Evolutionary conservation across 1,140 invertebrate species (phyloP).

Genomic region (Monomorium pharaonis): DNA sequence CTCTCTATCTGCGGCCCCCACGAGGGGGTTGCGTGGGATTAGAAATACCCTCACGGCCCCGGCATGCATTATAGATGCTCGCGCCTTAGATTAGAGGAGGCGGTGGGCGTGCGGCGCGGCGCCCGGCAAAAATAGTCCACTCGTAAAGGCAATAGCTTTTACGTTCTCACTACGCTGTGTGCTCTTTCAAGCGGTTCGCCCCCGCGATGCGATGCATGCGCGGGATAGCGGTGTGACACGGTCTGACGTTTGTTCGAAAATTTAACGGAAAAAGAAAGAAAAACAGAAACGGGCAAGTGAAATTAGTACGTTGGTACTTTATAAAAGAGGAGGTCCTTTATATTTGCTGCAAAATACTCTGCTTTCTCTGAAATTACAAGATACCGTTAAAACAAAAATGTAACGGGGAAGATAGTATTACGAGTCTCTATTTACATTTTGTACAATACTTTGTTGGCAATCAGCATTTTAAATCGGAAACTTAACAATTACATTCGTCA

Average conservation of each 20-base stretch:
- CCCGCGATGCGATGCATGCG: constrained; percentile 29
- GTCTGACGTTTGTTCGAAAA: neutral
- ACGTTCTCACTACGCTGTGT: constrained; percentile 20
- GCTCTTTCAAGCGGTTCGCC: constrained; percentile 38
- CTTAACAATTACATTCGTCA: no score
- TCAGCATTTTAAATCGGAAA: no score
- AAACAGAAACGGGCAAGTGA: neutral
- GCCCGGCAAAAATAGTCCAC: constrained; percentile 60
- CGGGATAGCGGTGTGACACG: neutral
- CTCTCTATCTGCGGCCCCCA: constrained; percentile 7
- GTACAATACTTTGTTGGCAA: no score
- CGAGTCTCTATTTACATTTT: no score
- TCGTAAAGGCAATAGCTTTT: constrained; percentile 65
- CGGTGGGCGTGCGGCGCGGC: constrained; percentile 35
- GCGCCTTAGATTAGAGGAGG: constrained; percentile 62
- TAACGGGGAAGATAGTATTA: no score
- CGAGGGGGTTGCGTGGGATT: constrained; percentile 49
- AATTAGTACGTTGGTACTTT: neutral
- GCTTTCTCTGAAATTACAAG: neutral
- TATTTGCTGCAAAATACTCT: neutral
- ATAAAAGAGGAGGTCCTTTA: neutral
- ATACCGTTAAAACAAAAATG: no score
- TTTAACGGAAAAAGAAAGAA: neutral
- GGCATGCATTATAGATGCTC: constrained; percentile 72
- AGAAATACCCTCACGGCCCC: constrained; percentile 65